Percentiles rank a stretch among this genome's conserved stretches.
Evolutionary conservation across 2,113 vertebrate genomes (phyloP).

Genomic region (Thamnophis sirtalis): DNA sequence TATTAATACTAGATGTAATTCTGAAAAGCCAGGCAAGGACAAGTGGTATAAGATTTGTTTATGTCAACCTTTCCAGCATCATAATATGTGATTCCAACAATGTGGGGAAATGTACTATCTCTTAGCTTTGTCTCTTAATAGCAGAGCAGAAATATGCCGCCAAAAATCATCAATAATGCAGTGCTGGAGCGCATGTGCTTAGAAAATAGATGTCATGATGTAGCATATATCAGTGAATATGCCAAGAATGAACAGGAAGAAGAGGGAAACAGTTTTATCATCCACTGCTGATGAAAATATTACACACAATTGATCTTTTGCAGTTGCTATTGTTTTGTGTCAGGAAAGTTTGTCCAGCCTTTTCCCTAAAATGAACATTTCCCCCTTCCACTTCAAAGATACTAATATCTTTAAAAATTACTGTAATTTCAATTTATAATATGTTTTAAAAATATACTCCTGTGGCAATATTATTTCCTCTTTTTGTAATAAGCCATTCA

Average conservation of each 20-base stretch:
- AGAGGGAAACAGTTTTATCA: conserved; percentile 19
- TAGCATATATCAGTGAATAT: conserved; percentile 33
- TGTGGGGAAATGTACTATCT: not conserved
- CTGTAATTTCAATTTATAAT: conserved; percentile 38
- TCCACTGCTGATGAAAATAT: conserved; percentile 40
- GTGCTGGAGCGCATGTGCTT: not conserved
- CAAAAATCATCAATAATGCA: conserved; percentile 17
- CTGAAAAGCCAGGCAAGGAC: not conserved
- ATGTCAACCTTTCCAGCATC: not conserved
- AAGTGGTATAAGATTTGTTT: not conserved
- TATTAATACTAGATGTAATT: not conserved
- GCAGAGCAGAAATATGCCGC: conserved; percentile 7
- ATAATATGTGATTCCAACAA: not conserved
- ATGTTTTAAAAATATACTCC: conserved; percentile 15
- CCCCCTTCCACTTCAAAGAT: conserved; percentile 6
- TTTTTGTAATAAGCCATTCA: conserved; percentile 38
- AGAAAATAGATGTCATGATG: not conserved
- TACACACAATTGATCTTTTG: conserved; percentile 31
- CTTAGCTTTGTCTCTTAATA: not conserved
- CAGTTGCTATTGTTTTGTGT: conserved; percentile 36
- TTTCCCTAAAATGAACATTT: conserved; percentile 30
- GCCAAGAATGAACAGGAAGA: conserved; percentile 43
- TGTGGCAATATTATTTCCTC: conserved; percentile 12
- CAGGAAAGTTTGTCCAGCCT: conserved; percentile 15
- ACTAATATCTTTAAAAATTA: conserved; percentile 30